Base-by-base conservation (phyloP, 2,888 invertebrate genomes). In the Drosophila borborema region DNA sequence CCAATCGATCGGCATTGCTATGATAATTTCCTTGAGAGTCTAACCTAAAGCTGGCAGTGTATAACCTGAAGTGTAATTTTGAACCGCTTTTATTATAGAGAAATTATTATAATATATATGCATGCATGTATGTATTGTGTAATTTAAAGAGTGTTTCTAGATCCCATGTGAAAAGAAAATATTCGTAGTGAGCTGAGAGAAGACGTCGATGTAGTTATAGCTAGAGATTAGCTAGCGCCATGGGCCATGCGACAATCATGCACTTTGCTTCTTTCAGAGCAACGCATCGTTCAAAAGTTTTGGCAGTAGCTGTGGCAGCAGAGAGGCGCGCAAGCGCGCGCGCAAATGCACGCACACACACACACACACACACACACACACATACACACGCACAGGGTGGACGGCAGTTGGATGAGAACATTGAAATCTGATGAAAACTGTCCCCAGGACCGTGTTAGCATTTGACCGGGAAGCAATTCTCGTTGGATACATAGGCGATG, bases 391-490 rank as follows among this genome's bases (percentile, higher is more conserved):
- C 53, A 61, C 36, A 38, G 14, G 20, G 9, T 7, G n/a, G 45
- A 41, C 45, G 38, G 46, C 40, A 14, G n/a, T 43, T 38, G 58
- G 36, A 40, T 9, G 46, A 31, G 36, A 28, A 46, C 40, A 43
- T 28, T 18, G 20, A 31, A 31, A 23, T 18, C 18, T 51, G 34
- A n/a, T 9, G 38, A 9, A 12, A 10, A 40, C n/a, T 20, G 36
- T 9, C 14, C 14, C 38, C 38, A 16, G 6, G 34, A 9, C 8
- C 43, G 36, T 1, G 38, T 34, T 79, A 92, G 73, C 91, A 92
- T 74, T 92, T 92, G 41, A 91, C 86, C 23, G 92, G 92, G 81
- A 92, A 92, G 74, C 91, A 92, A 55, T 92, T 92, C 74, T 92
- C 92, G 74, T 92, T 92, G 68, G 92, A 92, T 64, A 93, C 89